Evolutionary conservation across 2,888 invertebrate species (phyloP).

Genomic region (Athrips mouffetella): DNA sequence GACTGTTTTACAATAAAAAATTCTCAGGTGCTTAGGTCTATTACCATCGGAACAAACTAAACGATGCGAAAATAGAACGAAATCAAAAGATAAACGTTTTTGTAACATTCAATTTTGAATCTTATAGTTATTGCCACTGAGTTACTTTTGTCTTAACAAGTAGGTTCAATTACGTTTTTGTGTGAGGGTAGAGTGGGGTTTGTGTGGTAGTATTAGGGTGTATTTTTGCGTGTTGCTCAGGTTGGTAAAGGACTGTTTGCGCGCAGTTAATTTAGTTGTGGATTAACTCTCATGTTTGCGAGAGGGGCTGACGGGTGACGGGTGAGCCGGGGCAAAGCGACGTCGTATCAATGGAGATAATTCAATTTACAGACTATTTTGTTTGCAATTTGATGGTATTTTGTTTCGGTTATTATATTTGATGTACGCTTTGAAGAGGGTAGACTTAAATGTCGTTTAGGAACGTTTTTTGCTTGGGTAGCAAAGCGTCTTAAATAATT

Average conservation of each 20-base stretch:
- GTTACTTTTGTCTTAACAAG: constrained; percentile 26
- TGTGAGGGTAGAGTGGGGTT: constrained; percentile 31
- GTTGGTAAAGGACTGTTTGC: constrained; percentile 52
- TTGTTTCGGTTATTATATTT: constrained; percentile 7
- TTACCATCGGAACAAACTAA: constrained; percentile 34
- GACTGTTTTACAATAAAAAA: background rate
- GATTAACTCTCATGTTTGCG: constrained; percentile 61
- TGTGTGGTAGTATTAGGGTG: constrained; percentile 34
- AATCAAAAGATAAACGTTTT: constrained; percentile 51
- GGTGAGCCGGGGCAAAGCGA: constrained; percentile 25
- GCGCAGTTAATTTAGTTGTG: constrained; percentile 73
- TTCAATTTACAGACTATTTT: constrained; percentile 6
- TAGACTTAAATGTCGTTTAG: background rate
- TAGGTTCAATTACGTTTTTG: constrained; percentile 17
- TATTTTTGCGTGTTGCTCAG: constrained; percentile 43
- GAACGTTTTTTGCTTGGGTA: background rate
- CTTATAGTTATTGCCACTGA: constrained; percentile 33
- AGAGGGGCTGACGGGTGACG: constrained; percentile 40
- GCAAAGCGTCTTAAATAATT: no score
- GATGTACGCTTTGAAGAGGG: background rate
- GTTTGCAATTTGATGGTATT: constrained; percentile 7
- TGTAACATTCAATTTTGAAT: constrained; percentile 42
- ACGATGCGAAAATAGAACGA: constrained; percentile 61
- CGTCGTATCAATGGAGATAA: constrained; percentile 10
- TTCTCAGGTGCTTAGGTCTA: constrained; percentile 30